Evolutionary conservation across 2,797 vertebrate genomes (phyloP).

Genomic region (Cuniculus paca): DNA sequence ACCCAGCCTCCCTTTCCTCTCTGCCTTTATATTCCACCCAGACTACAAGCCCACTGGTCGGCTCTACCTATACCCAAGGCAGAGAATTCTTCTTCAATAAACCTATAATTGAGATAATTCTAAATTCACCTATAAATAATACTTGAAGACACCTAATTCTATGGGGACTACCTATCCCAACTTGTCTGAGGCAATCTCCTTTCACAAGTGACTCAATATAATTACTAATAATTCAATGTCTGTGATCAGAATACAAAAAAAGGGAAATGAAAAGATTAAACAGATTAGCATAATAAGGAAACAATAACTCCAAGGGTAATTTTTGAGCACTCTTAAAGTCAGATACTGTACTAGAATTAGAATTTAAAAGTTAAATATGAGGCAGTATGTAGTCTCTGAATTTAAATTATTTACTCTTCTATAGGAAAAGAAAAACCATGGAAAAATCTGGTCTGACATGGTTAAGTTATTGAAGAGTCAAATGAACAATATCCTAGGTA

Average conservation of each 20-base stretch:
- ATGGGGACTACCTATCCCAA: background rate
- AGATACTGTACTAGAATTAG: background rate
- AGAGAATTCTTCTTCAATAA: background rate
- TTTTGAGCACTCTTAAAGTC: background rate
- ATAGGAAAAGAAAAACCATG: background rate
- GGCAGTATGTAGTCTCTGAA: background rate
- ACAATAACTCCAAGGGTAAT: background rate
- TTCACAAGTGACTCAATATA: background rate
- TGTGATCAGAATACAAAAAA: background rate
- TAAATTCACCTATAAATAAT: background rate
- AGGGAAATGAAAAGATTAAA: background rate
- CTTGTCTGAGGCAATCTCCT: background rate
- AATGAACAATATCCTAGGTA: background rate
- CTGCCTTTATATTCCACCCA: background rate
- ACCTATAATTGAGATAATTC: background rate
- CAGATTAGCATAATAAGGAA: conserved; percentile 1
- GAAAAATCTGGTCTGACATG: background rate
- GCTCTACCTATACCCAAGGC: background rate
- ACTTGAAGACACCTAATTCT: background rate
- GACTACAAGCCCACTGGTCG: background rate
- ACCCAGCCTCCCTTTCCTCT: background rate
- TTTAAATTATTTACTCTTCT: conserved; percentile 15
- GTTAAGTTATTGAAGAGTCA: background rate
- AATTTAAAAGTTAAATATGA: background rate
- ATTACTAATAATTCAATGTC: background rate